These are phyloP conservation scores for Zoanthus sociatus DNA, from an alignment of 92 coral and sea anemone species.

Conservation along the genomic window DNA sequence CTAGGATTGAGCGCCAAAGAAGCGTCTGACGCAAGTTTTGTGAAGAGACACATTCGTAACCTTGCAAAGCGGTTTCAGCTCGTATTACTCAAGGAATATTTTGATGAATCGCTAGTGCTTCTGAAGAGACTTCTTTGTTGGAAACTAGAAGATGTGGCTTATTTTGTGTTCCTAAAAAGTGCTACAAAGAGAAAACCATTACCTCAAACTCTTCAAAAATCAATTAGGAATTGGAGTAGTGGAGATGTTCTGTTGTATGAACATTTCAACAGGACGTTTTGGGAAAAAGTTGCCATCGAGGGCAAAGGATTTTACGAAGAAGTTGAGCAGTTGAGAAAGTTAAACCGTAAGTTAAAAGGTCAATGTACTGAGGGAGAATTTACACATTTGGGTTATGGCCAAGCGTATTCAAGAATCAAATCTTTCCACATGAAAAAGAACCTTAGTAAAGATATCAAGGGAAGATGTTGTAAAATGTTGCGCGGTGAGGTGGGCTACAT, in stretches of 20 bases:
- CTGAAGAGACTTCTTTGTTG: constrained; percentile 87
- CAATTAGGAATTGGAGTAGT: constrained; percentile 83
- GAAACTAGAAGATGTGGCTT: constrained; percentile 78
- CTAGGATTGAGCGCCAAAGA: constrained; percentile 80
- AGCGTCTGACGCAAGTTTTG: constrained; percentile 51
- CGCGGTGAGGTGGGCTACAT: too few species aligned
- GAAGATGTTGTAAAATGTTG: constrained; percentile 35
- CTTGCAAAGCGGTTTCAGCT: constrained; percentile 79
- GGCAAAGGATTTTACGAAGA: constrained; percentile 64
- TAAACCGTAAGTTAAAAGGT: constrained; percentile 9
- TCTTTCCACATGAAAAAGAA: constrained; percentile 29
- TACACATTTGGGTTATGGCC: constrained; percentile 17
- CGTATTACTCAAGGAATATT: constrained; percentile 79
- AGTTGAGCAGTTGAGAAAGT: constrained; percentile 55
- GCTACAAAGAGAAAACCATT: constrained; percentile 61
- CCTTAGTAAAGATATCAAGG: background rate
- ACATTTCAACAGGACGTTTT: constrained; percentile 67
- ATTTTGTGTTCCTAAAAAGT: constrained; percentile 73
- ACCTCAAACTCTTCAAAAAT: constrained; percentile 41
- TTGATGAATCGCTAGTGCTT: constrained; percentile 88
- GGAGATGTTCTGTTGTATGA: constrained; percentile 80
- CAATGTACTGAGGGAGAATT: constrained; percentile 15
- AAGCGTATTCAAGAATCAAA: background rate
- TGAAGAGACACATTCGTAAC: constrained; percentile 47
- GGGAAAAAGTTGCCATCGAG: constrained; percentile 49